These are phyloP conservation scores for Balearica regulorum DNA, from an alignment of 2,797 vertebrate species.

Conservation along the genomic window DNA sequence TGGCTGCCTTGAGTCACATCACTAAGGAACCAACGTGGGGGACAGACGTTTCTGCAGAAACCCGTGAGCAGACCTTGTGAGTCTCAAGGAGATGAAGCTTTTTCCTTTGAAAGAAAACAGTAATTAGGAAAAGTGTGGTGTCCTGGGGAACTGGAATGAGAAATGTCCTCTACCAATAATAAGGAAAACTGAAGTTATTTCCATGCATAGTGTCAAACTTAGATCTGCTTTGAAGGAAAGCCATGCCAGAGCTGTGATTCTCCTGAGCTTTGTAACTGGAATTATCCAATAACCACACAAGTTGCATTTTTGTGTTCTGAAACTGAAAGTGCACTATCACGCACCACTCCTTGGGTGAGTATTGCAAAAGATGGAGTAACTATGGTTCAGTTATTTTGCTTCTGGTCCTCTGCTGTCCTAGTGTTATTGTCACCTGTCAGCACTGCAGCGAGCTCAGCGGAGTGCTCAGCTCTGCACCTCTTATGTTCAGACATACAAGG, in stretches of 20 bases:
- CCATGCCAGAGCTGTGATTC: not conserved
- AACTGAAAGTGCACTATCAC: not conserved
- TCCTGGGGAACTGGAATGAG: not conserved
- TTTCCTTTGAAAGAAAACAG: not conserved
- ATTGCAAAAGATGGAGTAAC: not conserved
- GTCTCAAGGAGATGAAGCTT: not conserved
- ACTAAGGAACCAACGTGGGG: not conserved
- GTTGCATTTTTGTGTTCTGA: not conserved
- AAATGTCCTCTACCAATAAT: not conserved
- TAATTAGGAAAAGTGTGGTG: not conserved
- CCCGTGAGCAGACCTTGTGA: not conserved
- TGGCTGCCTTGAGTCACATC: accelerated
- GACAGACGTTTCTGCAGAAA: not conserved
- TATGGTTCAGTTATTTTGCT: not conserved
- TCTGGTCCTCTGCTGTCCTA: not conserved
- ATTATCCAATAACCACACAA: not conserved
- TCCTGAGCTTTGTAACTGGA: not conserved
- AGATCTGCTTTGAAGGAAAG: not conserved
- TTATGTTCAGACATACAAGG: not conserved
- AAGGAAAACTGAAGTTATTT: not conserved
- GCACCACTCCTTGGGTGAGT: not conserved
- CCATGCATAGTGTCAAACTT: not conserved
- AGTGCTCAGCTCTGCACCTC: not conserved
- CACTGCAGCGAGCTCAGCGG: not conserved
- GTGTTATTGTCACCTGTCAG: not conserved